phyloP scores from a whole-genome alignment of 2,797 vertebrate species.

The Ara ararauna region DNA sequence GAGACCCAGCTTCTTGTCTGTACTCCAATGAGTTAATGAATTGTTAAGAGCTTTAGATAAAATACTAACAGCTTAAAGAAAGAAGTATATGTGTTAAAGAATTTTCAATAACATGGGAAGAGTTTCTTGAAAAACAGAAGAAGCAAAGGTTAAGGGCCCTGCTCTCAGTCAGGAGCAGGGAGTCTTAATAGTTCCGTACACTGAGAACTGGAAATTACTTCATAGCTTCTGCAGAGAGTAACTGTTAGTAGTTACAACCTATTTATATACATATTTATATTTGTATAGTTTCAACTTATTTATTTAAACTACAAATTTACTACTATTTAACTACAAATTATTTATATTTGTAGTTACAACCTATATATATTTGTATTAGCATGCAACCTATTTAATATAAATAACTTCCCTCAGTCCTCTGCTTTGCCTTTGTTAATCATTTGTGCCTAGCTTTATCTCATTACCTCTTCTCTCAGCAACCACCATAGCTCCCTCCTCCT shows the following conservation, averaged over 20 bases:
- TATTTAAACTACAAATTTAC: too few relatives aligned
- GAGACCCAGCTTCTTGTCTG: not conserved
- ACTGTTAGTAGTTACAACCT: not conserved
- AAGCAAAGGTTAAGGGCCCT: not conserved
- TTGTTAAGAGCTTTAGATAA: not conserved
- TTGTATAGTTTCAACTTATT: too few relatives aligned
- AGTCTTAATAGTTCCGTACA: not conserved
- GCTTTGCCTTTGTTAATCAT: not conserved
- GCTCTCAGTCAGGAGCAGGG: not conserved
- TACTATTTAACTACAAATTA: too few relatives aligned
- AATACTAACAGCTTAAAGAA: not conserved
- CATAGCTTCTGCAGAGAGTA: not conserved
- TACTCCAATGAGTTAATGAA: not conserved
- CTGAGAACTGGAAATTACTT: not conserved
- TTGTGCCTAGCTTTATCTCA: not conserved
- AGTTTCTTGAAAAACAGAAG: not conserved
- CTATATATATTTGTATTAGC: too few relatives aligned
- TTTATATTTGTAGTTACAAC: too few relatives aligned
- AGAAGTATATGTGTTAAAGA: not conserved
- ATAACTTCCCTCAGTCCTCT: not conserved
- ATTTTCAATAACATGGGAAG: not conserved
- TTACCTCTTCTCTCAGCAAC: not conserved
- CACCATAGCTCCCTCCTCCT: not conserved
- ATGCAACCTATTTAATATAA: not conserved
- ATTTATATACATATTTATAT: too few relatives aligned